These are phyloP conservation scores for Platichthys flesus DNA, from an alignment of 2,113 vertebrate species.

Conservation along the genomic window DNA sequence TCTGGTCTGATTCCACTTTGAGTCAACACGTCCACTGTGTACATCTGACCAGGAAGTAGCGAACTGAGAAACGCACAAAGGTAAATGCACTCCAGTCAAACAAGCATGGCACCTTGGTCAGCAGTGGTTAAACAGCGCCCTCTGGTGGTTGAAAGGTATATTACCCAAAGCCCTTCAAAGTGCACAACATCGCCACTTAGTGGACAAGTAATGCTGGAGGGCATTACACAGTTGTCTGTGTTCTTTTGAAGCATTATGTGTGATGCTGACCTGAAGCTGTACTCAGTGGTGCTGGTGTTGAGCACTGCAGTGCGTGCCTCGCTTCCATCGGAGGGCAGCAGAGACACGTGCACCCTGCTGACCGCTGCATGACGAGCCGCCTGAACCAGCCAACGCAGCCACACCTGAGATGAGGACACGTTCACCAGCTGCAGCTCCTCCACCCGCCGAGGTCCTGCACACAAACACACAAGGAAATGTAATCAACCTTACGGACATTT, in stretches of 20 bases:
- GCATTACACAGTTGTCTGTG: too few relatives aligned
- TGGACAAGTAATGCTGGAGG: slow-evolving; percentile 35
- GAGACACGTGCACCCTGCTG: slow-evolving; percentile 87
- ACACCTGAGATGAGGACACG: slow-evolving; percentile 88
- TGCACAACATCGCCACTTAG: slow-evolving; percentile 28
- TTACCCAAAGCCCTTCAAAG: neutral
- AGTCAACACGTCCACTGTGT: slow-evolving; percentile 85
- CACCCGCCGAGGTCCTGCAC: slow-evolving; percentile 87
- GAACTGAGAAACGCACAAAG: slow-evolving; percentile 79
- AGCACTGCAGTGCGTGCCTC: slow-evolving; percentile 82
- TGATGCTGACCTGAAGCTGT: slow-evolving; percentile 88
- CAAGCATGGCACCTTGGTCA: neutral
- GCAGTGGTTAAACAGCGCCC: slow-evolving; percentile 6
- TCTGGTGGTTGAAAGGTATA: slow-evolving; percentile 30
- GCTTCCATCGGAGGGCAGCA: slow-evolving; percentile 81
- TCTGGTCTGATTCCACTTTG: slow-evolving; percentile 87
- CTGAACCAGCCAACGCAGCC: slow-evolving; percentile 90
- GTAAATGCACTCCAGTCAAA: neutral
- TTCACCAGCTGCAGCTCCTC: slow-evolving; percentile 90
- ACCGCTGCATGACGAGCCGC: slow-evolving; percentile 84
- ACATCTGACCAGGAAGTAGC: slow-evolving; percentile 89
- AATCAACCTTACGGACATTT: neutral
- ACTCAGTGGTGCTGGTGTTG: slow-evolving; percentile 85
- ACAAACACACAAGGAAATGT: slow-evolving; percentile 1
- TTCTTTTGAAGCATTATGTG: neutral